phyloP scores from a whole-genome alignment of 2,888 invertebrate species.

The Philereme transversata region DNA sequence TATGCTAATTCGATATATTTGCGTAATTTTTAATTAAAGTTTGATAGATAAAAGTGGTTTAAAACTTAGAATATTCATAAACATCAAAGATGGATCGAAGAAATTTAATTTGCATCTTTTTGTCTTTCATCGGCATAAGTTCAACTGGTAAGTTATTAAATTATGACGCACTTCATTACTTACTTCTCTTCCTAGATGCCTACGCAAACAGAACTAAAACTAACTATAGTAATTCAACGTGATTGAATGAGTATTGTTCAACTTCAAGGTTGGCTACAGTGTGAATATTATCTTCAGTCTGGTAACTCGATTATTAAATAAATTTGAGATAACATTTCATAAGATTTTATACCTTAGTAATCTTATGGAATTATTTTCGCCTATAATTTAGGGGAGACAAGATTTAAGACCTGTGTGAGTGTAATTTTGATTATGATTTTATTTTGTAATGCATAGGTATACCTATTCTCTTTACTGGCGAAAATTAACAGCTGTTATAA shows the following conservation, averaged over 20 bases:
- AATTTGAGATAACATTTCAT: too few species aligned
- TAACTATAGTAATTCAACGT: neutral
- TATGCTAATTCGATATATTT: constrained; percentile 33
- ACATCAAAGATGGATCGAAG: constrained; percentile 50
- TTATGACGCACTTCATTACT: neutral
- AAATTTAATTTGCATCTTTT: constrained; percentile 54
- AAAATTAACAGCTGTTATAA: too few species aligned
- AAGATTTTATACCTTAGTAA: too few species aligned
- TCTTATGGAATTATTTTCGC: too few species aligned
- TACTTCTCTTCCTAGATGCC: neutral
- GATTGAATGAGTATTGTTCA: constrained; percentile 5
- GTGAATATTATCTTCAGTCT: constrained; percentile 2
- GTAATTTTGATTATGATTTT: too few species aligned
- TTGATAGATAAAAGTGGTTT: constrained; percentile 6
- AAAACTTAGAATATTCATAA: constrained; percentile 7
- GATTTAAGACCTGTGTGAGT: too few species aligned
- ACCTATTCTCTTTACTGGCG: too few species aligned
- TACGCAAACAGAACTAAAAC: too few species aligned
- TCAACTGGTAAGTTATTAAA: constrained; percentile 57
- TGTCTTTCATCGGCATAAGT: constrained; percentile 48
- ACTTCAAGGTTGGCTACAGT: constrained; percentile 1
- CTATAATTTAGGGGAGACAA: too few species aligned
- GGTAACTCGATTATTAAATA: neutral
- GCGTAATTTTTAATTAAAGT: constrained; percentile 1
- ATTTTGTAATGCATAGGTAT: too few species aligned